Percentiles rank a stretch among this genome's conserved stretches.
These are phyloP conservation scores for Apistogramma diplotaenia DNA, from an alignment of 2,113 vertebrate species.

Conservation along the genomic window DNA sequence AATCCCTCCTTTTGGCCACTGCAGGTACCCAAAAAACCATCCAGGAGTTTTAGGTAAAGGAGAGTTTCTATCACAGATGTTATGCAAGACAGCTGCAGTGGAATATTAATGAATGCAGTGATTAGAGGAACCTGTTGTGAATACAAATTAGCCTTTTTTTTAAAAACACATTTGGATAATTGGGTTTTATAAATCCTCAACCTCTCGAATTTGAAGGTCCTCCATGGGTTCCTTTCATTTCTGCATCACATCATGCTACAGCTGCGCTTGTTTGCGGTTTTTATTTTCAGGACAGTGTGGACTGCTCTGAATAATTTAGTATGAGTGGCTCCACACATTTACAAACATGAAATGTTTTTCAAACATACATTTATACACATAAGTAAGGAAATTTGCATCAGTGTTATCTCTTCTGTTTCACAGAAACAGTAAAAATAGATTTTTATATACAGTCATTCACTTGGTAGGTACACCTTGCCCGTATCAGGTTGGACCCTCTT, in stretches of 20 bases:
- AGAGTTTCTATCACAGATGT: background rate
- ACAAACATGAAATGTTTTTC: background rate
- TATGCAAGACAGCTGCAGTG: constrained; percentile 49
- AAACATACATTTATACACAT: too few species aligned
- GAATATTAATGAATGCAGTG: constrained; percentile 4
- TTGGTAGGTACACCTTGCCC: too few species aligned
- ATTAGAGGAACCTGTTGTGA: background rate
- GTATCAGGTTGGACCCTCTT: too few species aligned
- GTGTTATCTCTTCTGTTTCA: too few species aligned
- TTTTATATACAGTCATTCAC: too few species aligned
- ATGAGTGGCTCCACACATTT: background rate
- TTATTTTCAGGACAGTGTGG: background rate
- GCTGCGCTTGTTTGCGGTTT: background rate
- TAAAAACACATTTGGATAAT: background rate
- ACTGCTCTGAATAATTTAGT: background rate
- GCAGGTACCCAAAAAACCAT: constrained; percentile 1
- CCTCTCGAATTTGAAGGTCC: background rate
- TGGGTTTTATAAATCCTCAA: background rate
- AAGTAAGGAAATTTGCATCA: too few species aligned
- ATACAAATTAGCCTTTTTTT: background rate
- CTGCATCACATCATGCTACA: background rate
- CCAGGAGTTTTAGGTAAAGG: background rate
- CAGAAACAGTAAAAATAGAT: too few species aligned
- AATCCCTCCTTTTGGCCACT: constrained; percentile 11
- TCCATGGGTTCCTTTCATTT: background rate